Percentiles rank a stretch among this genome's conserved stretches.
phyloP scores from a whole-genome alignment of 1,140 invertebrate species.

The Tachypleus tridentatus region DNA sequence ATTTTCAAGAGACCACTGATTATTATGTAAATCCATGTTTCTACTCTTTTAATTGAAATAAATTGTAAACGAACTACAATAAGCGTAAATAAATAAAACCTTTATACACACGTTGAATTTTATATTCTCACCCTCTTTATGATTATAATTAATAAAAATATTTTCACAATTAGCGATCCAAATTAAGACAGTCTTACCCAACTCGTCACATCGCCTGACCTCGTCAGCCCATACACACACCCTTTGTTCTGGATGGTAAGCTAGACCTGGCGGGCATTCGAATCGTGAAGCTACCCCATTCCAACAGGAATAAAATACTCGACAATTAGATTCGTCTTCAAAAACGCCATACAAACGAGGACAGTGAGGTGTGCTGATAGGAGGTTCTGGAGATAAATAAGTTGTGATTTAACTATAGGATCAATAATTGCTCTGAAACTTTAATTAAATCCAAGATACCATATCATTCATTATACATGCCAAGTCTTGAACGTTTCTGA shows the following conservation, averaged over 20 bases:
- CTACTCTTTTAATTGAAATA: too few relatives aligned
- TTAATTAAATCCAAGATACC: too few relatives aligned
- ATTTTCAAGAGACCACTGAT: too few relatives aligned
- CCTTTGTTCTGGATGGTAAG: slow-evolving; percentile 53
- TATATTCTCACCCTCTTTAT: too few relatives aligned
- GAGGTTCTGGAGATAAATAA: slow-evolving; percentile 49
- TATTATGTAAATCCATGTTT: too few relatives aligned
- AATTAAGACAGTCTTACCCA: slow-evolving; percentile 12
- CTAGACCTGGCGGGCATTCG: slow-evolving; percentile 84
- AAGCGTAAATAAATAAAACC: too few relatives aligned
- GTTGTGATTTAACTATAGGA: slow-evolving; percentile 1
- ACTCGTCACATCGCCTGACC: slow-evolving; percentile 39
- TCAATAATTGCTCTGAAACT: background rate
- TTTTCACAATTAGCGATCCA: too few relatives aligned
- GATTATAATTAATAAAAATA: too few relatives aligned
- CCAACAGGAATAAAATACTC: slow-evolving; percentile 94
- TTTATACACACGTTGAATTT: too few relatives aligned
- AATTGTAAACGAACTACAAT: too few relatives aligned
- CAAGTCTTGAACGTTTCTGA: too few relatives aligned
- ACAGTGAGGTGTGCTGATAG: slow-evolving; percentile 73
- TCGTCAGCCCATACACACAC: slow-evolving; percentile 54
- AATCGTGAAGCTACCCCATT: slow-evolving; percentile 85
- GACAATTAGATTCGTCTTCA: slow-evolving; percentile 72
- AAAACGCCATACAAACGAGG: slow-evolving; percentile 82
- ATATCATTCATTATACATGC: too few relatives aligned